A percentile compares a stretch with the other conserved stretches of the same genome.
Evolutionary conservation across 2,797 vertebrate species (phyloP).

Genomic region (Syngnathus acus): DNA sequence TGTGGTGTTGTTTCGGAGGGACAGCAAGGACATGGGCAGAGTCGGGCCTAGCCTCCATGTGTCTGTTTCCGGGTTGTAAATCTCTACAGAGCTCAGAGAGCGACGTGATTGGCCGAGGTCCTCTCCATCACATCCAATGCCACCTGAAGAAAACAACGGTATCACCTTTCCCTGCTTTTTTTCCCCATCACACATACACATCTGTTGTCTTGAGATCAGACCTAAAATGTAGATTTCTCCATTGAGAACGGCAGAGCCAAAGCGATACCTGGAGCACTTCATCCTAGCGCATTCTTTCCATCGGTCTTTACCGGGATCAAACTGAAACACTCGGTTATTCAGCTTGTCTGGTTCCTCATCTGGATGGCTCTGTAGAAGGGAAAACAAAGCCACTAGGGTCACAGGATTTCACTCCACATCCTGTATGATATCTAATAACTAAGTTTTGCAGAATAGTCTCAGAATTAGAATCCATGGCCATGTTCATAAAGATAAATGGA

Average conservation of each 20-base stretch:
- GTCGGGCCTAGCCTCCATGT: slow-evolving; percentile 80
- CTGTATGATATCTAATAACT: too few relatives aligned
- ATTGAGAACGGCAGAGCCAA: slow-evolving; percentile 74
- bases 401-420: too few relatives aligned
- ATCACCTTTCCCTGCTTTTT: background rate
- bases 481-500: too few relatives aligned
- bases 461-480: too few relatives aligned
- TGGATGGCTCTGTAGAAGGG: slow-evolving; percentile 61
- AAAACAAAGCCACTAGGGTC: background rate
- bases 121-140: slow-evolving; percentile 81
- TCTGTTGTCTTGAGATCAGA: slow-evolving; percentile 49
- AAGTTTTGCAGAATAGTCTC: too few relatives aligned
- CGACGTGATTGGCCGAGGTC: slow-evolving; percentile 80
- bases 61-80: slow-evolving; percentile 81
- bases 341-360: slow-evolving; percentile 85
- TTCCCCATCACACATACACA: background rate
- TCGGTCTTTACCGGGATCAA: slow-evolving; percentile 76
- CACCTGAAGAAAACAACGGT: slow-evolving; percentile 65
- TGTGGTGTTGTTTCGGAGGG: slow-evolving; percentile 74
- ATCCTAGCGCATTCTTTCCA: slow-evolving; percentile 76
- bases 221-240: slow-evolving; percentile 84
- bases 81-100: slow-evolving; percentile 82
- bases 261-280: slow-evolving; percentile 84
- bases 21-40: slow-evolving; percentile 75
- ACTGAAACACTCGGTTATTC: slow-evolving; percentile 76